Evolutionary conservation across 2,113 vertebrate species (phyloP).

Genomic region (Noctilio leporinus): DNA sequence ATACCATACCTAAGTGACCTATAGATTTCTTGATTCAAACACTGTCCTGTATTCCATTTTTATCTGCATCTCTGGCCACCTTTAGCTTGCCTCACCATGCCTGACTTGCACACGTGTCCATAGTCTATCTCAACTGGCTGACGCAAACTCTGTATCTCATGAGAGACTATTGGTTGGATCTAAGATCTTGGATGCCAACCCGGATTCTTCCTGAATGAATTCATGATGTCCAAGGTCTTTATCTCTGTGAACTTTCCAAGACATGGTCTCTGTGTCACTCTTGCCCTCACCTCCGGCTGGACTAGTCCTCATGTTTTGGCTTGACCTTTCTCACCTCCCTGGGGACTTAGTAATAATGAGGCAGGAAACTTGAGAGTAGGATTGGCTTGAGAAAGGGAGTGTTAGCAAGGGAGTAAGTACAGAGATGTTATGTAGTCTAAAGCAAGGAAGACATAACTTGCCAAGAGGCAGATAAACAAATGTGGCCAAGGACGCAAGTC

Average conservation of each 20-base stretch:
- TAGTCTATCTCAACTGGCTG: background rate
- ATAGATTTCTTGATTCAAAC: background rate
- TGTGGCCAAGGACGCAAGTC: background rate
- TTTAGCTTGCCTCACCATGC: background rate
- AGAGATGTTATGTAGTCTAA: background rate
- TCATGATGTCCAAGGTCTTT: background rate
- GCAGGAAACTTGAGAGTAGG: background rate
- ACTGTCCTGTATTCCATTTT: background rate
- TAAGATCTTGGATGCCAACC: background rate
- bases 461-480: background rate
- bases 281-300: background rate
- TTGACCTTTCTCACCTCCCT: background rate
- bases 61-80: background rate
- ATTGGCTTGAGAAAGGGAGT: background rate
- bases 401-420: background rate
- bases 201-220: background rate
- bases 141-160: background rate
- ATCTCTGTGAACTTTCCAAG: background rate
- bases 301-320: background rate
- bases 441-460: background rate
- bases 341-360: background rate
- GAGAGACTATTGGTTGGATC: background rate
- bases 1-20: background rate
- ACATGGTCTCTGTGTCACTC: background rate
- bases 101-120: background rate